Base-by-base conservation (phyloP, 2,113 vertebrate species). In the Semnornis frantzii region DNA sequence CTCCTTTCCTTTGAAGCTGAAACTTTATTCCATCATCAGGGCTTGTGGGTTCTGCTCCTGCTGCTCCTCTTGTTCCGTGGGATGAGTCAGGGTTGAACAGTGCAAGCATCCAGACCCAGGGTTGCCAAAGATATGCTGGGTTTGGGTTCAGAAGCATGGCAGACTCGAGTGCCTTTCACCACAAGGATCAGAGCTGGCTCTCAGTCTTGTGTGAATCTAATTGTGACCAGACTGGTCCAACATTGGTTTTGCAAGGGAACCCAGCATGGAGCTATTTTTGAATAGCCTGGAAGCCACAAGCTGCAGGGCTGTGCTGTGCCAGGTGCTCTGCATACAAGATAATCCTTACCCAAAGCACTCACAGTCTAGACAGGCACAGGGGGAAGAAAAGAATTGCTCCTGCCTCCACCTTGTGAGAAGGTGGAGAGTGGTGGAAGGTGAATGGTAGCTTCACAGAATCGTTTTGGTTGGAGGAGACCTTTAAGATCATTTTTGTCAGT, bases 1-100 rank as follows among this genome's bases (percentile, higher is more conserved):
- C 21, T 57, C 73, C 58, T 50, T 42, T 72, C 78, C 78, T 94
- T 92, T 92, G 18, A 94, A 90, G 74, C 71, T 66, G 82, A 92
- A 94, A 90, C 59, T 52, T 65, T 80, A 87, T 83, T 85, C 83
- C 75, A 85, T 27, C 84, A 30, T 50, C 42, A 59, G 69, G 65
- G 55, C 70, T 77, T 93, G 90, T 68, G 90, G 83, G 79, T 69
- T 93, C 93, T 87, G 59, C 87, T 87, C 75, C 79, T 73, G 90
- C 91, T 93, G 90, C 80, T 87, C 78, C 82, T 90, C 74, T 69
- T 85, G 70, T 82, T 93, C 87, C 14, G 1, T 33, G 70, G 75
- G 87, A 92, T 93, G 91, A 90, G 75, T 90, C 91, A 90, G 87
- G 87, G 93, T 87, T 87, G 90, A 92, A 87, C 70, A 94, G 87